Evolutionary conservation across 1,140 invertebrate genomes (phyloP).

Genomic region (Phymorhynchus buccinoides): DNA sequence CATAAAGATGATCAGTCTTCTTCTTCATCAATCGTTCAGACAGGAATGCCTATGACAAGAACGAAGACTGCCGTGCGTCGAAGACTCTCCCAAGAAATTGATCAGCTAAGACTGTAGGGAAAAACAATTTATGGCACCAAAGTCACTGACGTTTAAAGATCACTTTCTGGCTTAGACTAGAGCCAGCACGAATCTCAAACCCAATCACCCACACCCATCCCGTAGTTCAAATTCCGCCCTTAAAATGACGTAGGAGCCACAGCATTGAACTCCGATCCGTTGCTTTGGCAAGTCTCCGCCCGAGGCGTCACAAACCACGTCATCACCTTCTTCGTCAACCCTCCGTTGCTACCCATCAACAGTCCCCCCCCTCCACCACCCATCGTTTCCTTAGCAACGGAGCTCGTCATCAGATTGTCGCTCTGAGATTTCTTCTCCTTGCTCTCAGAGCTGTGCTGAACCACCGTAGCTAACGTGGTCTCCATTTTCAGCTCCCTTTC

Average conservation of each 20-base stretch:
- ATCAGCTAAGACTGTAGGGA: too few species aligned
- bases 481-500: not conserved
- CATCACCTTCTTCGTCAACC: not conserved
- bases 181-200: too few species aligned
- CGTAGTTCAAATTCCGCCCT: too few species aligned
- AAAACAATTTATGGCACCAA: too few species aligned
- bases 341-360: not conserved
- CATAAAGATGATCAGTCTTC: too few species aligned
- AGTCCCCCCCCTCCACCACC: not conserved
- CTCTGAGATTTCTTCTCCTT: not conserved
- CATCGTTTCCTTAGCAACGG: not conserved
- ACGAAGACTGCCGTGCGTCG: too few species aligned
- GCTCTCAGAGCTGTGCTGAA: not conserved
- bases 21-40: too few species aligned
- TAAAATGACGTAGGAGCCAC: not conserved
- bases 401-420: not conserved
- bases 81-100: too few species aligned
- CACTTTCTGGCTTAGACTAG: too few species aligned
- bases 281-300: not conserved
- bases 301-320: not conserved
- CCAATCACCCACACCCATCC: too few species aligned
- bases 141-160: too few species aligned
- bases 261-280: not conserved
- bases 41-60: too few species aligned
- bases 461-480: not conserved